Base-by-base conservation (phyloP, 64 coral and sea anemone species). In the Porites lutea region DNA sequence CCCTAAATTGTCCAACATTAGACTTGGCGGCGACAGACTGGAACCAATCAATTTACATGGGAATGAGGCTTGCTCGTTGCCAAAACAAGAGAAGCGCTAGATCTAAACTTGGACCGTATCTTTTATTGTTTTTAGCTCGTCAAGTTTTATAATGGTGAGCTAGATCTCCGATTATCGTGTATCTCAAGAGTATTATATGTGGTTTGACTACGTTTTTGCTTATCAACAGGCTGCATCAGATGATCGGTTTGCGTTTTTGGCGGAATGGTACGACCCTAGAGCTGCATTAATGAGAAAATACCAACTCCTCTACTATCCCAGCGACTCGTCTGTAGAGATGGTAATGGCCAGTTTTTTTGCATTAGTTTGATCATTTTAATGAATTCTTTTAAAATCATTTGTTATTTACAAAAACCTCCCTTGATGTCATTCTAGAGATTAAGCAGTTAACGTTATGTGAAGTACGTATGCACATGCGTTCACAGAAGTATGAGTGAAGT, bases 231-330 rank as follows among this genome's bases (percentile, higher is more conserved):
- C 95, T 59, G 95, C 80, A 49, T 86, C 91, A 77, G 92, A 96
- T 57, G 95, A 96, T 52, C 89, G 95, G 65, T 94, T 76, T 82
- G 95, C 95, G 1, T 96, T 96, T 87, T 75, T 96, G 66, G 95
- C 95, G 44, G 95, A 96, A 89, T 96, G 95, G 95, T 97, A 94
- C 52, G 92, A 97, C 79, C 92, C 95, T 4, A 88, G 87, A 65
- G 95, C 95, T 75, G 88, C 95, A 19, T 72, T 97, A 45, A 97
- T 94, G 88, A 94, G 92, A 94, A 97, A 94, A 65, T 97, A 97
- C 55, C 95, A 97, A 72, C 95, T 97, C 11, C 61, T 97, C 50
- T 97, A 73, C 72, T 97, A 97, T 73, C 88, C 95, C 53, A 85
- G 82, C 65, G 95, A 97, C 82, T 89, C 79, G 11, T 87, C 95